These are phyloP conservation scores for Acrocephalus arundinaceus DNA, from an alignment of 2,113 vertebrate species.

Conservation along the genomic window DNA sequence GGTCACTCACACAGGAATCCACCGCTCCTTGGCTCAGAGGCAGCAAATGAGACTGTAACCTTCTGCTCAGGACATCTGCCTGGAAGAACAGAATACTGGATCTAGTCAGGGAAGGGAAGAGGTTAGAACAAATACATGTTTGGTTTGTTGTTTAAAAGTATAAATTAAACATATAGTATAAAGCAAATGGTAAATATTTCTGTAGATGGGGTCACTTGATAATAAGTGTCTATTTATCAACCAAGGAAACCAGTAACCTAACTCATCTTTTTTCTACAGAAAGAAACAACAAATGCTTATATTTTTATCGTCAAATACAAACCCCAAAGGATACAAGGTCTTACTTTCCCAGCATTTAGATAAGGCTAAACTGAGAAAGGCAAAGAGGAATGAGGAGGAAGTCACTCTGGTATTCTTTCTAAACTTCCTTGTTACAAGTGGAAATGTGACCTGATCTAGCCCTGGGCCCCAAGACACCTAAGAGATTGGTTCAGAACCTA, in stretches of 20 bases:
- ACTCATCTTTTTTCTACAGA: neutral
- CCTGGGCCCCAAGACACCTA: neutral
- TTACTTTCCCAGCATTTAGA: neutral
- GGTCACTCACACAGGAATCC: neutral
- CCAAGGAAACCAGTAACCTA: neutral
- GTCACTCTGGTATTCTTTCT: neutral
- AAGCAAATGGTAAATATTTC: constrained; percentile 29
- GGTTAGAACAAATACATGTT: neutral
- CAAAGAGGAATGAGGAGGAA: neutral
- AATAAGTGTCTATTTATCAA: neutral
- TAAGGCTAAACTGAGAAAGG: neutral
- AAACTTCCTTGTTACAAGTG: neutral
- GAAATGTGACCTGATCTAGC: neutral
- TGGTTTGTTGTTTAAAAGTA: neutral
- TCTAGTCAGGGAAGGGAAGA: neutral
- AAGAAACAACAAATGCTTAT: neutral
- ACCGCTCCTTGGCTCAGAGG: neutral
- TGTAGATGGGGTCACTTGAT: neutral
- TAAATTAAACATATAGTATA: neutral
- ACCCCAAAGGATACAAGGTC: neutral
- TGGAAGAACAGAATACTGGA: neutral
- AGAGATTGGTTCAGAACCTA: neutral
- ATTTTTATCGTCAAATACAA: neutral
- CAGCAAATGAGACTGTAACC: neutral
- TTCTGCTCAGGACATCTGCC: neutral